A percentile compares a stretch with the other conserved stretches of the same genome.
These are phyloP conservation scores for Chelonoidis abingdonii DNA, from an alignment of 2,113 vertebrate species.

Conservation along the genomic window DNA sequence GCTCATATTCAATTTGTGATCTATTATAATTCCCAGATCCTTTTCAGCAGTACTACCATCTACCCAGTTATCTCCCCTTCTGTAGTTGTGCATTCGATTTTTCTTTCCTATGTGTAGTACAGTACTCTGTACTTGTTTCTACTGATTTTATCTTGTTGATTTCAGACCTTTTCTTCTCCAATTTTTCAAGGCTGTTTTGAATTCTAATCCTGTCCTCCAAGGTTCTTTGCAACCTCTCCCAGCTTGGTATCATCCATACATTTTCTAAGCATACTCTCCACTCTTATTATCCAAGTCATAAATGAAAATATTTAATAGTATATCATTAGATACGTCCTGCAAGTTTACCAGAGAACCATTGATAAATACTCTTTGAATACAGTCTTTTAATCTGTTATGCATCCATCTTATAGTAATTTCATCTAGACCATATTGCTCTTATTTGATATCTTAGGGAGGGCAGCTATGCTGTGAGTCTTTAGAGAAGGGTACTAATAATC, in stretches of 20 bases:
- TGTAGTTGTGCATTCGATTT: not conserved
- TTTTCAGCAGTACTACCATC: not conserved
- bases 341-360: too few relatives aligned
- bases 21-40: too few relatives aligned
- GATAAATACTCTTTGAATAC: not conserved
- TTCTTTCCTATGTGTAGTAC: not conserved
- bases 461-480: not conserved
- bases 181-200: not conserved
- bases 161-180: too few relatives aligned
- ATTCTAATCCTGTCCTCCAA: not conserved
- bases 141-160: too few relatives aligned
- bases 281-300: too few relatives aligned
- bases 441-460: not conserved
- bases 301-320: too few relatives aligned
- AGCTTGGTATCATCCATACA: not conserved
- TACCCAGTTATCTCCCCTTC: not conserved
- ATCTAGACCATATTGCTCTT: not conserved
- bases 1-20: not conserved
- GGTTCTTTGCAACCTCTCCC: not conserved
- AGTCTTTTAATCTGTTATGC: not conserved
- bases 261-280: not conserved
- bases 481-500: not conserved
- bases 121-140: not conserved
- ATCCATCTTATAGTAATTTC: not conserved
- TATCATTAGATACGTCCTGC: too few relatives aligned